Base-by-base conservation (phyloP, 2,888 invertebrate genomes). In the Synergus umbraculus region DNA sequence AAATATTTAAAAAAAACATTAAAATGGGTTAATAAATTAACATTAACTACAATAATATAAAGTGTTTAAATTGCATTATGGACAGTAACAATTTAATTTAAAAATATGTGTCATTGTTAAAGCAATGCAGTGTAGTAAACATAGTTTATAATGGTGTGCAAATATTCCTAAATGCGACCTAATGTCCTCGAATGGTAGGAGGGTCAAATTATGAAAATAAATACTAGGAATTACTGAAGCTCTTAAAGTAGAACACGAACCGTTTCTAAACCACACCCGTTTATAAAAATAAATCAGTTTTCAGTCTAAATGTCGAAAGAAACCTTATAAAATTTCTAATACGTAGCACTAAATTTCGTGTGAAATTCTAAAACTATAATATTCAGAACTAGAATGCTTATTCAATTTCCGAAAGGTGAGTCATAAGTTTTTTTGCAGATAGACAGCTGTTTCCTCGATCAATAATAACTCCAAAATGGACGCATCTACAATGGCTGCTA, bases 401-500 rank as follows among this genome's bases (percentile, higher is more conserved):
- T 54, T n/a, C 9, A 54, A n/a, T 54, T 18, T 54, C 3, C n/a
- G n/a, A 49, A 29, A 46, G 5, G 29, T 69, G 69, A 69, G 13
- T 22, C 49, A 29, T 46, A 46, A 67, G n/a, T n/a, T 73, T 54
- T 73, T 54, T 22, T 22, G 0, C 10, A 12, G 13, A 10, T 4
- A 10, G 0, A 4, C 18, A 60, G 18, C 60, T 12, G 12, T 10
- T 29, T 13, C n/a, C 9, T 18, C 29, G 54, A 73, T 73, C 69
- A 73, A 54, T 73, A 73, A 29, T 29, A 29, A 29, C 29, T 2
- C 2, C 29, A 1, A 29, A 29, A 29, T 29, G 37, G 73, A 73
- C 73, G 54, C 73, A n/a, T 54, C 54, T 54, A 73, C 54, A n/a
- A 73, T 73, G 54, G 73, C 54, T 15, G 22, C n/a, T 37, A 37